Conservation (phyloP, 2,888 invertebrate genomes). For the Tolmerus cingulatus region DNA sequence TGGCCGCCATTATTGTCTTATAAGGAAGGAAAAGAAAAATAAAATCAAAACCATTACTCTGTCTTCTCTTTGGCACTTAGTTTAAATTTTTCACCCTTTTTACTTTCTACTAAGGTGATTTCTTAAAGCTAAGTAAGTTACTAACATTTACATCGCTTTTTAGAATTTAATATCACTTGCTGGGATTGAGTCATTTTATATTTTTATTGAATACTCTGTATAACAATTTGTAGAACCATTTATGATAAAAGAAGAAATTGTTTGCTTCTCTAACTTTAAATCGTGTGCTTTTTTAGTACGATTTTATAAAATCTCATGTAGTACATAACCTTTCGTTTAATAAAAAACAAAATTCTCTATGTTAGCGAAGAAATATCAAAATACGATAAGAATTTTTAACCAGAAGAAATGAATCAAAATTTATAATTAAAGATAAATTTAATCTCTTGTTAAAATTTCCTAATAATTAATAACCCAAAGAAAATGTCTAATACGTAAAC, state of each 20-base stretch:
- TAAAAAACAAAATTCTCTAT: no score
- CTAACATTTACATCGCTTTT: neutral
- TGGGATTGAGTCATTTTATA: neutral
- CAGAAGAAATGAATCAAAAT: neutral
- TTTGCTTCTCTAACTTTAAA: no score
- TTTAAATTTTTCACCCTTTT: neutral
- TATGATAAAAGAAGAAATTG: no score
- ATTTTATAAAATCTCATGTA: no score
- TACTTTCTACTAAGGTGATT: neutral
- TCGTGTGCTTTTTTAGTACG: no score
- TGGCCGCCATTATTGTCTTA: conserved; percentile 55
- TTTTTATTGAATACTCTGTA: neutral
- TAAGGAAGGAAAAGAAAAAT: conserved; percentile 45
- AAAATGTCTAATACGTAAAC: no score
- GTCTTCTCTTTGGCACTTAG: neutral
- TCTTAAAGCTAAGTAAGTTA: neutral
- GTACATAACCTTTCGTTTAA: no score
- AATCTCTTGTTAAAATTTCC: no score
- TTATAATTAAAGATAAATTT: no score
- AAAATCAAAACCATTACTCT: conserved; percentile 20
- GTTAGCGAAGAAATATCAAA: no score
- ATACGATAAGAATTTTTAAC: neutral
- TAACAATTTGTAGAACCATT: no score
- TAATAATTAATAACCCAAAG: no score
- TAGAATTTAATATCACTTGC: neutral